phyloP scores from a whole-genome alignment of 64 coral and sea anemone genomes.

The Catalaphyllia jardinei region DNA sequence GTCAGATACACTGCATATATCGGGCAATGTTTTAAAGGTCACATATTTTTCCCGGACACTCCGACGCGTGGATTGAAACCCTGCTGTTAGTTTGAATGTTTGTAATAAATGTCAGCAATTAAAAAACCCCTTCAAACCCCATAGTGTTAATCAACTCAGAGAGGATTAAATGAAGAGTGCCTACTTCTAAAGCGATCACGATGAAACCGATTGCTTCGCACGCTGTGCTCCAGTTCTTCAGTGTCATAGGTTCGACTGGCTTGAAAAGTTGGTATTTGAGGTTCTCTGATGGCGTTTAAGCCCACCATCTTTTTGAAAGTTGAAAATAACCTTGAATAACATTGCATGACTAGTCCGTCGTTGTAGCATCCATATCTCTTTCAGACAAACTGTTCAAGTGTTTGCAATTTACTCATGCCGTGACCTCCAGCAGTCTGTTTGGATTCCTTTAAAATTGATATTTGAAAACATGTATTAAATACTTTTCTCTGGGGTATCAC shows the following conservation, averaged over 20 bases:
- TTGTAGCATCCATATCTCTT: neutral
- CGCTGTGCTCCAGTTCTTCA: neutral
- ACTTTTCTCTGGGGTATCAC: conserved; percentile 29
- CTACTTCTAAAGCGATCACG: conserved; percentile 6
- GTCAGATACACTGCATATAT: neutral
- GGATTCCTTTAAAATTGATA: conserved; percentile 39
- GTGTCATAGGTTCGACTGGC: neutral
- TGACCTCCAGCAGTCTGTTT: conserved; percentile 37
- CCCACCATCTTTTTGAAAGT: neutral
- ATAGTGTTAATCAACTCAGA: conserved; percentile 43
- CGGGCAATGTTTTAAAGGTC: neutral
- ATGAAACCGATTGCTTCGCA: neutral
- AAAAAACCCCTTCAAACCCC: conserved; percentile 17
- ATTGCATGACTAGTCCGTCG: conserved; percentile 14
- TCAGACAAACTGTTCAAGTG: conserved; percentile 3
- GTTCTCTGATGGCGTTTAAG: neutral
- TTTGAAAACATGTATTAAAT: conserved; percentile 33
- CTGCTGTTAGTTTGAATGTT: conserved; percentile 23
- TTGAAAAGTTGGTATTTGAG: neutral
- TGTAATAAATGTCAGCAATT: conserved; percentile 38
- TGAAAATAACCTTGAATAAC: neutral
- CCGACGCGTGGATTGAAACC: neutral
- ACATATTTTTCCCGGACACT: neutral
- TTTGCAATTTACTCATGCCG: conserved; percentile 1
- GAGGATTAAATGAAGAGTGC: conserved; percentile 47